phyloP scores from a whole-genome alignment of 2,797 vertebrate genomes.

The Pseudomugil tenellus region DNA sequence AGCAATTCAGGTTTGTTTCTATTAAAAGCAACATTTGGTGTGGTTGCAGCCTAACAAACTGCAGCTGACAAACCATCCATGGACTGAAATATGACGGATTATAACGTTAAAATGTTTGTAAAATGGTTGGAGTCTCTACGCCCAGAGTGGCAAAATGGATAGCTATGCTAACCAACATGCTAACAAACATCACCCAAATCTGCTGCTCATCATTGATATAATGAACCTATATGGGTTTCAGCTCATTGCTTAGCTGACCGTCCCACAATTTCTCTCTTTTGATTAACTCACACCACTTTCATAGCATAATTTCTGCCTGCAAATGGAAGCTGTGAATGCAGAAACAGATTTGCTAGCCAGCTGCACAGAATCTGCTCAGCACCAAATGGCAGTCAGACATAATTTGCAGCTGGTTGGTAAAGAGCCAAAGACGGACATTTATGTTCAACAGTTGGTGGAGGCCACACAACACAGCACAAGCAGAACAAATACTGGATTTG shows the following conservation, averaged over 20 bases:
- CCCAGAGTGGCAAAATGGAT: too few species aligned
- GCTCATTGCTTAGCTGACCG: neutral
- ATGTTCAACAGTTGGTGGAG: neutral
- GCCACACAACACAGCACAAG: neutral
- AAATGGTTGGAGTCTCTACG: too few species aligned
- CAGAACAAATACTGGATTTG: neutral
- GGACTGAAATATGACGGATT: too few species aligned
- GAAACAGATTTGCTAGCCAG: neutral
- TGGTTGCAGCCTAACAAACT: too few species aligned
- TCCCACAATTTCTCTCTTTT: neutral
- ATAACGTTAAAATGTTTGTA: too few species aligned
- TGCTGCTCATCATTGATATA: neutral
- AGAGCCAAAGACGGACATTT: constrained; percentile 5
- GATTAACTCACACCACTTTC: neutral
- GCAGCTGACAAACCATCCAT: too few species aligned
- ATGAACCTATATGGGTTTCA: neutral
- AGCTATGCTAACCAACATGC: too few species aligned
- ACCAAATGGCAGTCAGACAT: constrained; percentile 7
- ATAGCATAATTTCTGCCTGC: neutral
- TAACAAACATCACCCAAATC: neutral
- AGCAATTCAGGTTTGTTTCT: too few species aligned
- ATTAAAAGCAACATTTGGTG: too few species aligned
- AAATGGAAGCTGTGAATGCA: constrained; percentile 2
- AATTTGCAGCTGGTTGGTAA: neutral
- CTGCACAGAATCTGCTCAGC: neutral